phyloP scores from a whole-genome alignment of 2,888 invertebrate genomes.

The Pterobdella sp. region DNA sequence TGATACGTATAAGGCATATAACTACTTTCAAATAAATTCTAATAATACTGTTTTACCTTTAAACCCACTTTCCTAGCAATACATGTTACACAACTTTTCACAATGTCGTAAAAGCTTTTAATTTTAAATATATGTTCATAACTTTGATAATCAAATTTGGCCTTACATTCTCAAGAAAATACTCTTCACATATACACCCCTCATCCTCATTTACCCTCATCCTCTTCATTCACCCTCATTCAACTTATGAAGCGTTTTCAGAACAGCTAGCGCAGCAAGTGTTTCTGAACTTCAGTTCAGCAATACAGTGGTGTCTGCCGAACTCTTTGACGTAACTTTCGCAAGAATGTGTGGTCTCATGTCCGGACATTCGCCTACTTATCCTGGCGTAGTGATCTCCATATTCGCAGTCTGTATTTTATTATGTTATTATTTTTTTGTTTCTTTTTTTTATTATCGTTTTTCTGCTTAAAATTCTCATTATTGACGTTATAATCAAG shows the following conservation, averaged over 20 bases:
- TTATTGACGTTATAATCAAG: too few species aligned
- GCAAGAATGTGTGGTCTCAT: conserved; percentile 16
- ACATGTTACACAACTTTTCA: too few species aligned
- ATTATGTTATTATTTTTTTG: too few species aligned
- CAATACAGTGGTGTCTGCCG: conserved; percentile 23
- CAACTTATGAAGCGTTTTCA: background rate
- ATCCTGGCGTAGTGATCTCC: conserved; percentile 25
- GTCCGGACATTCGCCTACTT: background rate
- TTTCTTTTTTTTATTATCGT: too few species aligned
- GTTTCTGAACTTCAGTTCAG: conserved; percentile 23
- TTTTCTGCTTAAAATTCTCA: too few species aligned
- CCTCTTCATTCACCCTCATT: background rate
- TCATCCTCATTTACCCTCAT: background rate
- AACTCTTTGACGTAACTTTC: conserved; percentile 21
- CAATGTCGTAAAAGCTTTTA: too few species aligned
- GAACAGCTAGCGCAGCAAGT: conserved; percentile 16
- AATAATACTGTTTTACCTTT: too few species aligned
- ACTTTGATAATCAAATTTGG: too few species aligned
- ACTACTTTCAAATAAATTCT: too few species aligned
- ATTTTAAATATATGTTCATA: background rate
- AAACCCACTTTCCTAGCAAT: too few species aligned
- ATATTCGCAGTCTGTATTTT: conserved; percentile 21
- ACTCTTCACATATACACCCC: background rate
- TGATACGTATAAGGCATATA: too few species aligned
- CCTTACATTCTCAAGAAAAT: background rate